These are phyloP conservation scores for Pitta sordida DNA, from an alignment of 2,113 vertebrate genomes.

Conservation along the genomic window DNA sequence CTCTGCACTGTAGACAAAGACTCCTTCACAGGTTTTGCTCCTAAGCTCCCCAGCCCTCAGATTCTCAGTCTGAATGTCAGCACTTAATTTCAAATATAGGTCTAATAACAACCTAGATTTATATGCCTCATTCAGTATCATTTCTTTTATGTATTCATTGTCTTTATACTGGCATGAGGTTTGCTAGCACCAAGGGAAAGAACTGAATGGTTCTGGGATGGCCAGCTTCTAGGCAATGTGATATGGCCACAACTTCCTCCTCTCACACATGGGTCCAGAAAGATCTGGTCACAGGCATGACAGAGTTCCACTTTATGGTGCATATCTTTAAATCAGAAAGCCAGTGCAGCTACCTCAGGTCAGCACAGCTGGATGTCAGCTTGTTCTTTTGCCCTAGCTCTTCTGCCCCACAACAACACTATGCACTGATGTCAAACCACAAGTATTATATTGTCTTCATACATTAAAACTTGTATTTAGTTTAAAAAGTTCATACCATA, in stretches of 20 bases:
- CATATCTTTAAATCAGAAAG: neutral
- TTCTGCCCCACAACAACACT: neutral
- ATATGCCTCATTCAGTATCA: neutral
- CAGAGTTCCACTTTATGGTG: neutral
- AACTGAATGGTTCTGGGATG: neutral
- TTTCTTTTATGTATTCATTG: neutral
- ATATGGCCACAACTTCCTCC: neutral
- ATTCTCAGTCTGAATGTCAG: neutral
- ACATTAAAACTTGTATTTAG: neutral
- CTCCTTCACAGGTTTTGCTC: neutral
- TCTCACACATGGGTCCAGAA: neutral
- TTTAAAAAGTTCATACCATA: neutral
- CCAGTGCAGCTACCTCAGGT: neutral
- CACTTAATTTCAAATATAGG: neutral
- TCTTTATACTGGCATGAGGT: neutral
- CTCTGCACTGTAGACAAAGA: neutral
- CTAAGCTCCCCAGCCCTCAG: neutral
- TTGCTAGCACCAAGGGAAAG: neutral
- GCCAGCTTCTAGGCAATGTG: neutral
- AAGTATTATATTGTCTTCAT: neutral
- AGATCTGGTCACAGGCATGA: accelerated
- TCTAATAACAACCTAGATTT: neutral
- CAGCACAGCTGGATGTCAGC: neutral
- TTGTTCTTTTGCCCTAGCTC: neutral
- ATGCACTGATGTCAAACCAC: neutral